phyloP scores from a whole-genome alignment of 2,888 invertebrate species.

The Cosmia pyralina region DNA sequence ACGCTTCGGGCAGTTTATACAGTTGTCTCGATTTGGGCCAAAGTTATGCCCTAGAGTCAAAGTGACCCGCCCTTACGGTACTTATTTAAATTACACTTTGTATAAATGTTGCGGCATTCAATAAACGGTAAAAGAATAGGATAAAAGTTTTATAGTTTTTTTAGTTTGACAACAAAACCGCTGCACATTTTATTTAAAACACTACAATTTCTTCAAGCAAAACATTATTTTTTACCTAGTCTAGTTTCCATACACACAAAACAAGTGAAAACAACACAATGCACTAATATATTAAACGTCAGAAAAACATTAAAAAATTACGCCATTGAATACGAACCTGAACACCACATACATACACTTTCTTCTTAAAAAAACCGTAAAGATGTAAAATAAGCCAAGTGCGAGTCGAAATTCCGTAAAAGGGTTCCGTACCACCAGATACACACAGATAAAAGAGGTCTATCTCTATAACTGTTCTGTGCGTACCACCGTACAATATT shows the following conservation, averaged over 20 bases:
- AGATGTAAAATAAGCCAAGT: no score
- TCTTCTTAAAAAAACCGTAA: slow-evolving; percentile 40
- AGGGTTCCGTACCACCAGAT: no score
- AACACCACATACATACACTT: slow-evolving; percentile 38
- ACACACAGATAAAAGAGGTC: no score
- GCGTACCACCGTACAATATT: no score
- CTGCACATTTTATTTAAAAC: slow-evolving; percentile 56
- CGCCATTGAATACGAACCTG: slow-evolving; percentile 43
- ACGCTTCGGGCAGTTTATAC: no score
- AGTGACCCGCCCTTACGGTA: no score
- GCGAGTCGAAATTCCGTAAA: no score
- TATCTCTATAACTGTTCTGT: no score
- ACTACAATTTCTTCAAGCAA: slow-evolving; percentile 22
- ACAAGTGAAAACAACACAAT: slow-evolving; percentile 33
- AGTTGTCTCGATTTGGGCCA: no score
- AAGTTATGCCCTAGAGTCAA: no score
- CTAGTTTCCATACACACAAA: slow-evolving; percentile 15
- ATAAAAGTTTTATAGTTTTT: no score
- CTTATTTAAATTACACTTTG: no score
- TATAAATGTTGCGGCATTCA: neutral
- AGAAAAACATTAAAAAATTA: slow-evolving; percentile 26
- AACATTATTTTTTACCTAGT: slow-evolving; percentile 12
- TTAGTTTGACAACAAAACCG: neutral
- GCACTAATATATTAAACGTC: slow-evolving; percentile 24
- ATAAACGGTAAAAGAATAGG: neutral